Evolutionary conservation across 1,140 invertebrate species (phyloP), one percentile per base, ranked within the genome.

Genomic region (Coptotermes formosanus): DNA sequence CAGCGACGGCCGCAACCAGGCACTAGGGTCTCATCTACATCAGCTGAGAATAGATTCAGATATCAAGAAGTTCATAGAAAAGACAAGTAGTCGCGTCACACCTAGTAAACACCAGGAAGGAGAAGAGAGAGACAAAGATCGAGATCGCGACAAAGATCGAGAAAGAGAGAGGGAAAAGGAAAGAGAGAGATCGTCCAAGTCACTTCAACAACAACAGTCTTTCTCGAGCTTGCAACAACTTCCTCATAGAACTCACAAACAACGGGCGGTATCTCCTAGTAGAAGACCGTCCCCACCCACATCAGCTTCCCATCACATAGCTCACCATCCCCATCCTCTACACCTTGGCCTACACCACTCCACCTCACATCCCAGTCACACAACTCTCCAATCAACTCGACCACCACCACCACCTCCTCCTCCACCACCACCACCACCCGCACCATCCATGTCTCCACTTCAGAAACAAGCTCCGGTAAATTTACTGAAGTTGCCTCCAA

Each of bases 161-260:
- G 83, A 83, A 21, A 48, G 83, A 48, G 83, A 83, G 1, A 48
- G 25, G 9, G 45, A 84, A 3, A 52, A 44, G n/a, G 83, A 84
- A 21, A 52, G n/a, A 45, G 83, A 86, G 87, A 86, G 45, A n/a
- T 45, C 45, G 48, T 52, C 25, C 9, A 86, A 43, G 21, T 32
- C 75, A 14, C 85, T 82, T 16, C 88, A 52, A 75, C 87, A 23
- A 86, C 87, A 59, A 87, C 55, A 30, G 4, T 11, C 75, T 19
- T 81, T 81, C 16, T 64, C 30, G 19, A 45, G 32, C 89, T 95
- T 96, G 87, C 95, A 96, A 90, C 95, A 96, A 90, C 95, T 96
- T 88, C 92, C 96, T 89, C 92, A 90, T 88, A 87, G 90, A 89
- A 84, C 86, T 48, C 82, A 87, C 82, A 86, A 87, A 85, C 85